Evolutionary conservation across 2,113 vertebrate species (phyloP), one percentile per base, ranked within the genome.

Genomic region (Echinops telfairi): DNA sequence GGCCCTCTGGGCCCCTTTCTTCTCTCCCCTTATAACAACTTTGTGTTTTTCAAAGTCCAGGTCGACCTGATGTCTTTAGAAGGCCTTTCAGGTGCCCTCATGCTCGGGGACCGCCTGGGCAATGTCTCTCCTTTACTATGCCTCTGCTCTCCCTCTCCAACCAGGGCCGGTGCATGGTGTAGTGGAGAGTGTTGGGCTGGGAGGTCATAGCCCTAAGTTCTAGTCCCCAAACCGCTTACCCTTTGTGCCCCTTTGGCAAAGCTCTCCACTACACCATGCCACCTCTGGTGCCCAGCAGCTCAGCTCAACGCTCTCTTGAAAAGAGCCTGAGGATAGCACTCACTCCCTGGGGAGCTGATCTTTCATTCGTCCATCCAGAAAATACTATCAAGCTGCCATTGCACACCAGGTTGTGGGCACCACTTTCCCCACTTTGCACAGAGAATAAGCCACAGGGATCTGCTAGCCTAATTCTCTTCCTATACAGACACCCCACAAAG

Each of bases 251-350:
- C 79, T 31, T 38, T 7, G 17, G 33, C 70, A 88, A 93, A 66
- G 25, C 92, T 73, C 57, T 83, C 58, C 33, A 78, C 43, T 66
- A 40, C 1, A 90, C 40, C 79, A 83, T 0, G 9, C 43, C 94
- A 86, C 86, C 31, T 66, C 93, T 82, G 82, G 87, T 19, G 62
- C 64, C 66, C 57, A 87, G 11, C 20, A 16, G 12, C 77, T 96
- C 64, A 90, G 68, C 66, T 93, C 71, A 92, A 75, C 82, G 66
- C 66, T 86, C 23, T 83, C 89, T 92, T 84, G 81, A 78, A 68
- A 79, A 94, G 57, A 92, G 47, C 82, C 68, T 93, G 71, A 94
- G 36, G 62, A 8, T 85, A 58, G 90, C 60, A 64, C 2, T 58
- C 71, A 58, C 2, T 64, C 77, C 64, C 66, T 71, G 29, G 75